Evolutionary conservation across 2,797 vertebrate genomes (phyloP).

Genomic region (Myripristis murdjan): DNA sequence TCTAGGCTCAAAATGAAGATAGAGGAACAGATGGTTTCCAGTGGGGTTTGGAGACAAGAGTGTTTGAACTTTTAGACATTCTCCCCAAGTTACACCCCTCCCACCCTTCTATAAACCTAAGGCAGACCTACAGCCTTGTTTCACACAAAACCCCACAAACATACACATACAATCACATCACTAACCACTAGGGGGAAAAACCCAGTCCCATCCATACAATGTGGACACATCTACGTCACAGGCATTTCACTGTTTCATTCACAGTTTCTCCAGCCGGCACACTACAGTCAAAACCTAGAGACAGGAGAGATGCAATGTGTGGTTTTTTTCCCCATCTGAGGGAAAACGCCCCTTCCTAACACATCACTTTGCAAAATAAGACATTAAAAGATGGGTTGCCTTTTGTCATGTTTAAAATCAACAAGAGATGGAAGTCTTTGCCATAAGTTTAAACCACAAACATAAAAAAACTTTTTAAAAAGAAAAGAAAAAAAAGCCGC

Average conservation of each 20-base stretch:
- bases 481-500: conserved; percentile 6
- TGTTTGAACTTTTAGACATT: background rate
- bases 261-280: conserved; percentile 63
- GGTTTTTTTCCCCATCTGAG: conserved; percentile 64
- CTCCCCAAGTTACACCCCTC: background rate
- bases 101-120: conserved; percentile 46
- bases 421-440: background rate
- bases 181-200: conserved; percentile 60
- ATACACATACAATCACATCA: conserved; percentile 61
- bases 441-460: conserved; percentile 45
- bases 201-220: conserved; percentile 30
- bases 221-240: conserved; percentile 28
- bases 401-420: conserved; percentile 41
- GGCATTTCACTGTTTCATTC: conserved; percentile 51
- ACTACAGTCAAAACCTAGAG: conserved; percentile 43
- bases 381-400: conserved; percentile 14
- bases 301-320: conserved; percentile 48
- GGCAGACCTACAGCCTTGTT: conserved; percentile 47
- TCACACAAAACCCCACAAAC: conserved; percentile 39
- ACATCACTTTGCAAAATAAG: conserved; percentile 20
- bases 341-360: conserved; percentile 10
- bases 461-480: conserved; percentile 27
- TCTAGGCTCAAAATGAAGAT: no score
- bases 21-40: background rate
- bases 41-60: conserved; percentile 29